Conservation (phyloP, 2,888 invertebrate species). For the Luffia ferchaultella region DNA sequence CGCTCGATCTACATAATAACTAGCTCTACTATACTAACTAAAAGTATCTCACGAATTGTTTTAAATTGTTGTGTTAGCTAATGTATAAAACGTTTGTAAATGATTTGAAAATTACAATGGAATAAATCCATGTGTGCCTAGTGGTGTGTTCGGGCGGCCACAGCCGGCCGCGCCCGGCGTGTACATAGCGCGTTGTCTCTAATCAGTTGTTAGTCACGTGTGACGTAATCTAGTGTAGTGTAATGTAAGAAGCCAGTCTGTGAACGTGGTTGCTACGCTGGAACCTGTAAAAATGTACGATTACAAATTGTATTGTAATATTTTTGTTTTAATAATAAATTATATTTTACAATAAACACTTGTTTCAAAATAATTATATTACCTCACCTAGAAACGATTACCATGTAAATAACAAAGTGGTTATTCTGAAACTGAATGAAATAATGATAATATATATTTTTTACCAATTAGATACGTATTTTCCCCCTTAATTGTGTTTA, state of each 20-base stretch:
- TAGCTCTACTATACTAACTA: not conserved
- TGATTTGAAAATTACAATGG: not conserved
- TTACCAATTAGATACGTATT: too few relatives aligned
- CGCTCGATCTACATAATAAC: not conserved
- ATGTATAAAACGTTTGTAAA: too few relatives aligned
- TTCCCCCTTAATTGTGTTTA: too few relatives aligned
- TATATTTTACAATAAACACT: slow-evolving; percentile 43
- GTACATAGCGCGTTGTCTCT: slow-evolving; percentile 46
- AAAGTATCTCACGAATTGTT: not conserved
- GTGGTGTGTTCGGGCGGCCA: slow-evolving; percentile 28
- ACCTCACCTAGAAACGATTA: too few relatives aligned
- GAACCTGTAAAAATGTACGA: not conserved
- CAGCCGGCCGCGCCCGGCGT: slow-evolving; percentile 33
- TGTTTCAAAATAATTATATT: too few relatives aligned
- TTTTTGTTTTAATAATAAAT: slow-evolving; percentile 61
- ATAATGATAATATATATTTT: too few relatives aligned
- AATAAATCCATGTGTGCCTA: not conserved
- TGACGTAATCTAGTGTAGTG: slow-evolving; percentile 35
- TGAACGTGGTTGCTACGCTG: not conserved
- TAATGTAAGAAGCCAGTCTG: slow-evolving; percentile 20
- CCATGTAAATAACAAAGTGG: too few relatives aligned
- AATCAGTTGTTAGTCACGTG: slow-evolving; percentile 32
- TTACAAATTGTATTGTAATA: slow-evolving; percentile 41
- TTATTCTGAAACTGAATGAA: too few relatives aligned
- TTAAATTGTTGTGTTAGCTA: not conserved